These are phyloP conservation scores for Sicus ferrugineus DNA, from an alignment of 2,888 invertebrate species.

Conservation along the genomic window DNA sequence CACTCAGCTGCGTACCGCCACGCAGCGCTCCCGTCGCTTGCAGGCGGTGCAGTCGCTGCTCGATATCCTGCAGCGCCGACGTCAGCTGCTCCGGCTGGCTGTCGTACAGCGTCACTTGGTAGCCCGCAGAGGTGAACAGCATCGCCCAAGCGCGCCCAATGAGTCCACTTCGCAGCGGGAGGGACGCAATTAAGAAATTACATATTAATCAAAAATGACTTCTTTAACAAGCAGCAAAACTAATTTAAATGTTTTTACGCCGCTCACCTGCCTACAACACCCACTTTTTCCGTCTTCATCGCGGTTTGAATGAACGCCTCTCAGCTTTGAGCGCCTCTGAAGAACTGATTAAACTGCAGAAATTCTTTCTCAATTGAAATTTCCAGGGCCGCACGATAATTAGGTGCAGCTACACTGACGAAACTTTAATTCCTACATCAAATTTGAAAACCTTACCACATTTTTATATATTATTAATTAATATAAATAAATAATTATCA, in stretches of 20 bases:
- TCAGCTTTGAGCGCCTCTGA: background rate
- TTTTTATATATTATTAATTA: background rate
- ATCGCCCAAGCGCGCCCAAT: slow-evolving; percentile 98
- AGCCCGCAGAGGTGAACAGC: slow-evolving; percentile 92
- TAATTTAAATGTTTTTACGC: background rate
- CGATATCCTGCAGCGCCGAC: slow-evolving; percentile 77
- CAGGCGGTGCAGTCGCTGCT: slow-evolving; percentile 74
- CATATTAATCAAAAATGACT: too few relatives aligned
- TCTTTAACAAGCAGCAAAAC: background rate
- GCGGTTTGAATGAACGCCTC: background rate
- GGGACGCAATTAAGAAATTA: too few relatives aligned
- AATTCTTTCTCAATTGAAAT: background rate
- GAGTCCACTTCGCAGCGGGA: slow-evolving; percentile 74
- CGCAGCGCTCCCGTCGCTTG: slow-evolving; percentile 77
- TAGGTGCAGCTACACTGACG: too few relatives aligned
- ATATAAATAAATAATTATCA: background rate
- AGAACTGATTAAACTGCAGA: background rate
- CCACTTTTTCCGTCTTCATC: slow-evolving; percentile 73
- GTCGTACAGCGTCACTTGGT: slow-evolving; percentile 89
- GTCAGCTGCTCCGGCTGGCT: slow-evolving; percentile 78
- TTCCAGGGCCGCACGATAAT: background rate
- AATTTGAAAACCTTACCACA: background rate
- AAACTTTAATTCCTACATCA: background rate
- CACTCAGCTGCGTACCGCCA: slow-evolving; percentile 71
- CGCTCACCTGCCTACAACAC: slow-evolving; percentile 77